Base-by-base conservation (phyloP, 2,797 vertebrate genomes). In the Coregonus sp. region DNA sequence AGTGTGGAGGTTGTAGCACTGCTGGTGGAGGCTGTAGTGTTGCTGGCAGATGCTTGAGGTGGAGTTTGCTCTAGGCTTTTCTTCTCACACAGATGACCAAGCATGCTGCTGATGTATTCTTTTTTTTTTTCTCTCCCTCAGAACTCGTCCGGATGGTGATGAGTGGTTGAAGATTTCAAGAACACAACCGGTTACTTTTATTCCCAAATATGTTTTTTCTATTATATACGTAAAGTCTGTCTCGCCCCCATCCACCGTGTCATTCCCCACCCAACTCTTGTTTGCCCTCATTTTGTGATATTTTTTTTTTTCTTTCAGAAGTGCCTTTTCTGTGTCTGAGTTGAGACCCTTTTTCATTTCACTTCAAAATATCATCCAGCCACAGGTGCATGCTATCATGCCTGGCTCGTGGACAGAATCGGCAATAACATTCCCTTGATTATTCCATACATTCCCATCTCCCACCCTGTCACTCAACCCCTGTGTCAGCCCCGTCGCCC, bases 111-210 rank as follows among this genome's bases (percentile, higher is more conserved):
- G 59, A 40, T 52, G 50, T 14, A 29, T 11, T 15, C 31, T 33
- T 16, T 71, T 75, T 67, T 78, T 33, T 51, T 37, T 47, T 47
- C 40, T 15, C 40, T 59, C 35, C 37, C 11, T 40, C 90, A 95
- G 94, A 95, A 85, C 93, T 95, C 0, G 92, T 94, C 81, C 89
- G 92, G 85, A 93, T 93, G 94, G 94, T 95, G 82, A 93, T 94
- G 93, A 95, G 89, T 0, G 93, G 93, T 75, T 94, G 88, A 95
- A 84, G 78, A 81, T 75, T 76, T 85, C 77, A 72, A 71, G 82
- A 68, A 73, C 77, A 71, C 84, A 68, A 82, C 69, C 76, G 79
- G 86, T 89, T 79, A 68, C 82, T 71, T 82, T 78, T 65, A 82
- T 71, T 81, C 69, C 59, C 33, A 5, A 52, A 73, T 86, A 54